Conservation (phyloP, 2,888 invertebrate species). For the Flabesymbios commensalis region DNA sequence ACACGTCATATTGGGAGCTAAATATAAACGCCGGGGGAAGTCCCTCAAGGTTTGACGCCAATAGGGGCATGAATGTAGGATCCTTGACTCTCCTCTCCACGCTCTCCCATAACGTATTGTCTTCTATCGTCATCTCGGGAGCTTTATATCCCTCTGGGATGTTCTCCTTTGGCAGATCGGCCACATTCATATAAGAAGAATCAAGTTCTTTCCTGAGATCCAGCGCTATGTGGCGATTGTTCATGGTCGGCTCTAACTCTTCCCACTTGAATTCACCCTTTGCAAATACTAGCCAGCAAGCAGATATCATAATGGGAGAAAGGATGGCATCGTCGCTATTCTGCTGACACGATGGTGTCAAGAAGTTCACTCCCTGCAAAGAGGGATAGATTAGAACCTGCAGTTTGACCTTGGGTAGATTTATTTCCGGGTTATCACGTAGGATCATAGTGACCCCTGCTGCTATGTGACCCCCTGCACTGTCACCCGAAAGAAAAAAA, state of each 20-base stretch:
- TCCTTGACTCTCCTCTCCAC: background rate
- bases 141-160: background rate
- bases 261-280: background rate
- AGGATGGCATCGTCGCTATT: background rate
- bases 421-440: constrained; percentile 14
- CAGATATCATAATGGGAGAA: no score
- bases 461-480: constrained; percentile 37
- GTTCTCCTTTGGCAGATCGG: background rate
- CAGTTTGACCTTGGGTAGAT: constrained; percentile 9
- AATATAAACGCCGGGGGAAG: no score
- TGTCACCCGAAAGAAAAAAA: constrained; percentile 22
- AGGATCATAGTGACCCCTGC: constrained; percentile 35
- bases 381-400: constrained; percentile 27
- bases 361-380: background rate
- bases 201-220: background rate
- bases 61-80: no score
- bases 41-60: no score
- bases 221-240: background rate
- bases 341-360: background rate
- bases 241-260: no score
- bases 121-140: background rate
- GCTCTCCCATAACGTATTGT: background rate
- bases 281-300: background rate
- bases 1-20: no score
- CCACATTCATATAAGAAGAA: background rate